Conservation (phyloP, 2,888 invertebrate genomes). For the Leptinotarsa juncta region DNA sequence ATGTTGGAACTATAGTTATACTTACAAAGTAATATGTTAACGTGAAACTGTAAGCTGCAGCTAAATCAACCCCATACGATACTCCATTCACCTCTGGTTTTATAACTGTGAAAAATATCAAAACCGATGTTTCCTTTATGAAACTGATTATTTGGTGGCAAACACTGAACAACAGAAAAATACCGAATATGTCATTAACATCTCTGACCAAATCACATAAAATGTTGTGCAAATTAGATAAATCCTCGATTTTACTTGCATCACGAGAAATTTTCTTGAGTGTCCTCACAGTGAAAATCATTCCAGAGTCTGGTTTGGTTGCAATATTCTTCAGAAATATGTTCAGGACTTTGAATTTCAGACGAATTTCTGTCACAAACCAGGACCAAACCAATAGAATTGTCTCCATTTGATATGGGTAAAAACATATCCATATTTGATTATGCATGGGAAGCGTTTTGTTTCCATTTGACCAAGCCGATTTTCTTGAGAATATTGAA, state of each 20-base stretch:
- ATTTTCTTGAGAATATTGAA: neutral
- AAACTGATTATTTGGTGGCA: neutral
- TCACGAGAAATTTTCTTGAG: neutral
- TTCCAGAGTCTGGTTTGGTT: neutral
- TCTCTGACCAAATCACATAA: neutral
- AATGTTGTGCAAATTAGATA: neutral
- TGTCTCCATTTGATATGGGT: neutral
- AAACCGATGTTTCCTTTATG: neutral
- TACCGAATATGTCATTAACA: neutral
- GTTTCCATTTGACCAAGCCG: neutral
- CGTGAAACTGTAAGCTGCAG: neutral
- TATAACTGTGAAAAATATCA: neutral
- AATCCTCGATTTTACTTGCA: neutral
- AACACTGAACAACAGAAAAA: neutral
- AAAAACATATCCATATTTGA: no score
- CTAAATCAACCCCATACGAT: neutral
- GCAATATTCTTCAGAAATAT: neutral
- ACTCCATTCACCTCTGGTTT: neutral
- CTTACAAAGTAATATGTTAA: neutral
- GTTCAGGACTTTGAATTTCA: neutral
- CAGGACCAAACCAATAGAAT: neutral
- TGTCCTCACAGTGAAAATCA: neutral
- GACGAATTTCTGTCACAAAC: neutral
- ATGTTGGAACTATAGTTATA: neutral
- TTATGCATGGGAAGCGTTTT: neutral